Percentiles rank a stretch among this genome's conserved stretches.
Conservation (phyloP, 2,113 vertebrate species). For the Phodopus roborovskii region DNA sequence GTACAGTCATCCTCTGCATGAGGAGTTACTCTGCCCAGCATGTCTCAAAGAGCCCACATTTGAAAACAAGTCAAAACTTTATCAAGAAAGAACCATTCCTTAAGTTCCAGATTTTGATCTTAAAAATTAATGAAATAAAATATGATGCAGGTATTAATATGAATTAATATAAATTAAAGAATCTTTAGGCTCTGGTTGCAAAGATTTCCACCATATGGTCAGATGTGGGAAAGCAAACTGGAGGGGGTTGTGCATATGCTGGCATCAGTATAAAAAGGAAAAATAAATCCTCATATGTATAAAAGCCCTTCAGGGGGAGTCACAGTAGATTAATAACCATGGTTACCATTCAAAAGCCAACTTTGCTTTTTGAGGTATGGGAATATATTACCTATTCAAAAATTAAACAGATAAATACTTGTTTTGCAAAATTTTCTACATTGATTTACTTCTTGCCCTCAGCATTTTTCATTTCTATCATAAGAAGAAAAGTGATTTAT, state of each 20-base stretch:
- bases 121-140: slow-evolving; percentile 46
- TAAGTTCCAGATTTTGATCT: background rate
- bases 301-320: background rate
- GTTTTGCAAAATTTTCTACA: background rate
- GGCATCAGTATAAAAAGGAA: background rate
- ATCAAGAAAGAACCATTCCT: background rate
- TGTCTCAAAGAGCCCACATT: background rate
- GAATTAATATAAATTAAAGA: background rate
- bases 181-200: background rate
- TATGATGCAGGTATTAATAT: background rate
- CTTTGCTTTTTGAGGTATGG: background rate
- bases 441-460: background rate
- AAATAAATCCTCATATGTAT: background rate
- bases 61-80: background rate
- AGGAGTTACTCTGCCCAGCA: background rate
- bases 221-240: background rate
- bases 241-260: fast-evolving
- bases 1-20: fast-evolving
- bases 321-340: background rate
- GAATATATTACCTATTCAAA: slow-evolving; percentile 22
- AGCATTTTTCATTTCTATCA: background rate
- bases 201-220: background rate
- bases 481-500: slow-evolving; percentile 3
- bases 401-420: slow-evolving; percentile 12
- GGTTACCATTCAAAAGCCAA: background rate